Evolutionary conservation across 92 coral and sea anemone species (phyloP), one percentile per base, ranked within the genome.

Genomic region (Metridium senile): DNA sequence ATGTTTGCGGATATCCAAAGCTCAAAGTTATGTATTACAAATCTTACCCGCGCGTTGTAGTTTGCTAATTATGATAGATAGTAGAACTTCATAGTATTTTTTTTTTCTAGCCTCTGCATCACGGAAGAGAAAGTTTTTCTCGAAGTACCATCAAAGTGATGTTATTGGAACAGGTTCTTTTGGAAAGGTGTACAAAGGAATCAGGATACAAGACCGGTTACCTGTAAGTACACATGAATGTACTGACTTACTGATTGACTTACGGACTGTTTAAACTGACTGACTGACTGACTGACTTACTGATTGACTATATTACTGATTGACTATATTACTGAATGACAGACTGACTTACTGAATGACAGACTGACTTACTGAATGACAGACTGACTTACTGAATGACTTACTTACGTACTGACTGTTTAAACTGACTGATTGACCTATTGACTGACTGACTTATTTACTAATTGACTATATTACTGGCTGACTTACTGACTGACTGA

Each of bases 131-230:
- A 43, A 17, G 46, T 73, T 73, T 33, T 34, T 73, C 26, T 20
- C 16, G 49, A 29, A 33, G 33, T 73, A 28, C 66, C 0, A 23
- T 34, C 65, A 72, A 23, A 65, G 58, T 8, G 30, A 54, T 21
- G 11, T 53, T 3, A 31, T 73, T 32, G 78, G 78, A 9, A 20
- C 54, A 16, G 78, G 78, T 7, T 58, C 66, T 29, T 73, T 56
- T 73, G 78, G 78, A 19, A 54, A 58, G 23, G 77, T 72, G 19
- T 57, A 72, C 22, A 63, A 62, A 22, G 77, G 66, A 9, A 1
- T 32, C 0, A 27, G 77, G 27, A 21, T 11, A 20, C 27, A n/a
- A 58, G 67, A 56, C 33, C 63, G 49, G 26, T 58, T 73, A n/a
- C 78, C 78, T 13, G 78, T 73, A 63, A 63, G 69, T 6, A 39